Evolutionary conservation across 2,888 invertebrate species (phyloP), one percentile per base, ranked within the genome.

Genomic region (Heliconius hortense): DNA sequence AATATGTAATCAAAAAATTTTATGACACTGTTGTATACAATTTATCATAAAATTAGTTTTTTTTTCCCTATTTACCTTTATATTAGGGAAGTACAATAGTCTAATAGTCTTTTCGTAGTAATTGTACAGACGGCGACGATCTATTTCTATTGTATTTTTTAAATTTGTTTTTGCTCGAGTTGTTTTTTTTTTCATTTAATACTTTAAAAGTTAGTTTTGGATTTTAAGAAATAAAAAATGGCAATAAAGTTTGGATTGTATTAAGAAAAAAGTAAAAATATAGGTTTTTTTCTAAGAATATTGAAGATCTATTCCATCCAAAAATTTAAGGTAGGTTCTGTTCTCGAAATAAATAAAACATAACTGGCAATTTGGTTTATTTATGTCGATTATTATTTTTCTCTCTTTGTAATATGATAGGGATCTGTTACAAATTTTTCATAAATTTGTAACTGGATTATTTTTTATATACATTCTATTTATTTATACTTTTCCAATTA

Each of bases 271-370:
- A 53, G 21, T 53, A 53, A 53, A 53, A 53, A 21, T 53, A 53
- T 53, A 53, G 21, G 7, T 21, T 21, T 53, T 15, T 53, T n/a
- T n/a, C 10, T 10, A 24, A 24, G n/a, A 5, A 10, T 15, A 64
- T 39, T 64, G 24, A 35, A 64, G 28, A 39, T 11, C 15, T 39
- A 39, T 64, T 64, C 64, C 63, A 63, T 63, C 63, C 64, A 64
- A 64, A 64, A 64, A n/a, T 64, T 64, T 39, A 11, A 39, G 21
- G 4, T 15, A 43, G 43, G 15, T 43, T 15, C 43, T 43, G 43
- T 15, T 43, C 43, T 15, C 15, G 4, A 43, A 15, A 4, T 15
- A 43, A 43, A 43, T 43, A 15, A 4, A 43, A 43, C 15, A 5
- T 43, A 43, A 43, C 43, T 43, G 4, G 15, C 43, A 43, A 15